These are phyloP conservation scores for Homarus gammarus DNA, from an alignment of 2,888 invertebrate genomes.

Conservation along the genomic window DNA sequence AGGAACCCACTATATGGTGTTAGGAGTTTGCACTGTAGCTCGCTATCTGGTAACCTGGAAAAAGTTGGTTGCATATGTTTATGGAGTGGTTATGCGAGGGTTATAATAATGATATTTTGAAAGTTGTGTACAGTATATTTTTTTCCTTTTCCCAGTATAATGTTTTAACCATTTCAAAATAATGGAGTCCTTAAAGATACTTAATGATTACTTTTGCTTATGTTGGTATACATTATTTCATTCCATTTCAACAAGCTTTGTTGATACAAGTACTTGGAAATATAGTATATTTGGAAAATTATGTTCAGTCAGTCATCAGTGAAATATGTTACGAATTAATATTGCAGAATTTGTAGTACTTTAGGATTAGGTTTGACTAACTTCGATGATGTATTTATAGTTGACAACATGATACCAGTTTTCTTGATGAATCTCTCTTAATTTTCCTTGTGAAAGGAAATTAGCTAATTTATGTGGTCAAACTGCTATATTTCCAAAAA, in stretches of 20 bases:
- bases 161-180: not conserved
- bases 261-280: not conserved
- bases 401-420: not conserved
- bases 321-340: too few relatives aligned
- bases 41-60: constrained; percentile 18
- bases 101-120: constrained; percentile 3
- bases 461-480: not conserved
- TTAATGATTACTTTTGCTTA: not conserved
- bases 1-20: not conserved
- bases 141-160: not conserved
- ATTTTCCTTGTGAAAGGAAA: not conserved
- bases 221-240: not conserved
- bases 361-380: too few relatives aligned
- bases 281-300: not conserved
- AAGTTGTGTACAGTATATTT: constrained; percentile 10
- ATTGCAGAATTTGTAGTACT: too few relatives aligned
- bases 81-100: not conserved
- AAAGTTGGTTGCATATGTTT: constrained; percentile 2
- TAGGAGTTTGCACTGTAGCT: not conserved
- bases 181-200: not conserved
- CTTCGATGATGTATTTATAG: not conserved
- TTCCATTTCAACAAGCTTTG: not conserved
- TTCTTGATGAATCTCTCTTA: not conserved
- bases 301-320: too few relatives aligned
- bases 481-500: not conserved